phyloP scores from a whole-genome alignment of 2,797 vertebrate genomes.

The Pseudochromis fuscus region DNA sequence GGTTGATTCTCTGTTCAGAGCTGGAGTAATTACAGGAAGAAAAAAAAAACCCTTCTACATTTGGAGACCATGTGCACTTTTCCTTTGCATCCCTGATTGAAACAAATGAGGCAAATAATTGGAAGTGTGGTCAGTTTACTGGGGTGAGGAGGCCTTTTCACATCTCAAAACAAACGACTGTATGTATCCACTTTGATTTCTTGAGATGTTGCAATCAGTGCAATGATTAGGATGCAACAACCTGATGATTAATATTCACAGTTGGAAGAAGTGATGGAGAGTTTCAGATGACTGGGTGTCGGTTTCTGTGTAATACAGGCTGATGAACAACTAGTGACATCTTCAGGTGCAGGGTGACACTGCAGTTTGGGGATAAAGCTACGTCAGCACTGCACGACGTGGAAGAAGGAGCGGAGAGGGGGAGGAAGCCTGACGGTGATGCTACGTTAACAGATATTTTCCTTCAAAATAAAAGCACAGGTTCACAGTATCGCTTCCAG shows the following conservation, averaged over 20 bases:
- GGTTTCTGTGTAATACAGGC: background rate
- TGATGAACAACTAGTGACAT: slow-evolving; percentile 56
- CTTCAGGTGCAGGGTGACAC: slow-evolving; percentile 30
- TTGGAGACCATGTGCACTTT: slow-evolving; percentile 70
- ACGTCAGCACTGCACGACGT: slow-evolving; percentile 78
- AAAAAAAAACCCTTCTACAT: slow-evolving; percentile 44
- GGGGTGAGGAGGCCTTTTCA: slow-evolving; percentile 40
- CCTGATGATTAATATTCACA: slow-evolving; percentile 34
- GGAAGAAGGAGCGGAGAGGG: slow-evolving; percentile 61
- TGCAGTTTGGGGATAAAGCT: slow-evolving; percentile 35
- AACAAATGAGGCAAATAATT: slow-evolving; percentile 79
- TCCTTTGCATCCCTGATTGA: slow-evolving; percentile 69
- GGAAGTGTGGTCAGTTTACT: slow-evolving; percentile 58
- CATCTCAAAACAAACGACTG: slow-evolving; percentile 55
- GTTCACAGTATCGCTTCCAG: background rate
- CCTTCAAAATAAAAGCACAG: slow-evolving; percentile 71
- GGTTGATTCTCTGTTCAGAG: slow-evolving; percentile 28
- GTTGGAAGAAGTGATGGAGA: background rate
- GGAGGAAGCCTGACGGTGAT: slow-evolving; percentile 38
- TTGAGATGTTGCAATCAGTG: slow-evolving; percentile 55
- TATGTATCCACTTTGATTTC: slow-evolving; percentile 65
- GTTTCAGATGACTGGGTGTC: no score
- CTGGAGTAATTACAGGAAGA: slow-evolving; percentile 40
- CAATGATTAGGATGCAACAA: slow-evolving; percentile 19
- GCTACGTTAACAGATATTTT: slow-evolving; percentile 26